Evolutionary conservation across 2,113 vertebrate species (phyloP).

Genomic region (Upupa epops): DNA sequence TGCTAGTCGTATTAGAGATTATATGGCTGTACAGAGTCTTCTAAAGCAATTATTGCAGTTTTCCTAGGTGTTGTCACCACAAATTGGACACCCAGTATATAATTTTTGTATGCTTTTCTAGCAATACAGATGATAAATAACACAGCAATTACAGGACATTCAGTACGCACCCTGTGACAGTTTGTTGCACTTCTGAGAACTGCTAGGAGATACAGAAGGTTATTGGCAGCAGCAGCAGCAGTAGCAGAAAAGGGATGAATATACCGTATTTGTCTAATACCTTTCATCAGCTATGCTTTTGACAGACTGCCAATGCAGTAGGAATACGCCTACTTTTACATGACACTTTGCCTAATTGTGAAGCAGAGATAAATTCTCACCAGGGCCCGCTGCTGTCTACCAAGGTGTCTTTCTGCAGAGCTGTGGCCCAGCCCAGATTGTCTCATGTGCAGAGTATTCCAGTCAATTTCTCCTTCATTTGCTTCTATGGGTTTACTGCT

Average conservation of each 20-base stretch:
- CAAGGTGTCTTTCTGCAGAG: background rate
- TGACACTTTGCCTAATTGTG: background rate
- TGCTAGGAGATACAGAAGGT: background rate
- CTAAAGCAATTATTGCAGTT: constrained; percentile 10
- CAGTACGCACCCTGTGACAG: background rate
- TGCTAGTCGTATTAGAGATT: constrained; percentile 20
- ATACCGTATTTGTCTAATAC: background rate
- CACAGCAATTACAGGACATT: background rate
- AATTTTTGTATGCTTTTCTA: background rate
- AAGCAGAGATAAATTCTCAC: background rate
- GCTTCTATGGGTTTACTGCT: background rate
- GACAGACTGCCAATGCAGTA: background rate
- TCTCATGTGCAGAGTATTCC: background rate
- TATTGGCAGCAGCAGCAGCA: background rate
- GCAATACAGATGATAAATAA: background rate
- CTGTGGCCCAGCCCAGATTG: background rate
- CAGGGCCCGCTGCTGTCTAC: background rate
- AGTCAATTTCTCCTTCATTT: background rate
- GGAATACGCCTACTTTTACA: background rate
- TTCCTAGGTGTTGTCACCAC: background rate
- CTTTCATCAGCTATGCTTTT: background rate
- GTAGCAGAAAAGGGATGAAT: background rate
- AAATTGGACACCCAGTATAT: background rate
- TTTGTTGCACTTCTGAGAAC: background rate
- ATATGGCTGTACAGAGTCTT: background rate